Base-by-base conservation (phyloP, 1,140 invertebrate genomes). In the Diorhabda carinulata region DNA sequence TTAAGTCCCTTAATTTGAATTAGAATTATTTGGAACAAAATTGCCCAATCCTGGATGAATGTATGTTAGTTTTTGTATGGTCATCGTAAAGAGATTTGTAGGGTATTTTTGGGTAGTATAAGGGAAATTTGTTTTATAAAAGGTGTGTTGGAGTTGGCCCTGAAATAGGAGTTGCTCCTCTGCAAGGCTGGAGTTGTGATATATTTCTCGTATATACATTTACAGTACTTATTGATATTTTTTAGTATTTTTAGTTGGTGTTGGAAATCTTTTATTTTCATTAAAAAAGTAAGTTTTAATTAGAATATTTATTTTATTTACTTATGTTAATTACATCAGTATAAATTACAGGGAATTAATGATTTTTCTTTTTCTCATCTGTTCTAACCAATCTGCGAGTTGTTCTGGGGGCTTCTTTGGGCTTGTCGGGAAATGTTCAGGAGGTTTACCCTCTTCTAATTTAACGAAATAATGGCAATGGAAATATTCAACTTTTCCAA, bases 381-480 rank as follows among this genome's bases (percentile, higher is more conserved):
- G 74, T 42, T 88, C 76, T 70, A 95, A 75, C 88, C 90, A 96
- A 61, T 90, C 81, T 60, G 92, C 83, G 5, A 96, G 82, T 77
- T 91, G 83, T 80, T 94, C 82, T 71, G 91, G 85, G 1, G 91
- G 90, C 72, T 87, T 87, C 70, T 87, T 84, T n/a, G 86, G 85
- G 68, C 84, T 79, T 43, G 83, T 84, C 83, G 84, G 85, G 79
- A 95, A 91, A 76, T 92, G 81, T 80, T 87, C 80, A n/a, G 96
- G 96, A 69, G 96, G 96, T 77, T 86, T 86, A 6, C 96, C 96
- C 86, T 98, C 96, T 83, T 97, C 93, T 44, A 98, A 83, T 43
- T 91, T 83, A 0, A 98, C 89, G 85, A 92, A 97, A 80, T 97
- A 97, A 82, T 98, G 89, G 72, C 86, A 87, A 80, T 96, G 91